Percentiles rank a stretch among this genome's conserved stretches.
Evolutionary conservation across 2,797 vertebrate species (phyloP).

Genomic region (Aselliscus stoliczkanus): DNA sequence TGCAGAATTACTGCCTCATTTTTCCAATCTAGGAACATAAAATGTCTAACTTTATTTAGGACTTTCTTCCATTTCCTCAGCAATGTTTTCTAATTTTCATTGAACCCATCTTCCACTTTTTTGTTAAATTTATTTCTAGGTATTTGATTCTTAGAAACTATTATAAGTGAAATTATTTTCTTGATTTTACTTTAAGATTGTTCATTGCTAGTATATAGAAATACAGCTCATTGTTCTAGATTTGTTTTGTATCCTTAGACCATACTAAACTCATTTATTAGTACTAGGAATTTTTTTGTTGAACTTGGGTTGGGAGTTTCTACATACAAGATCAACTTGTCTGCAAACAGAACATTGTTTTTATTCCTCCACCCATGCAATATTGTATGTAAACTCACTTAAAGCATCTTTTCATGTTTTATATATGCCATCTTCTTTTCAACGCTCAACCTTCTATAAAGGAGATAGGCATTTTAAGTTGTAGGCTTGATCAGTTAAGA

Average conservation of each 20-base stretch:
- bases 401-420: background rate
- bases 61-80: background rate
- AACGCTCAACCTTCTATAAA: background rate
- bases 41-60: background rate
- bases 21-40: background rate
- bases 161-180: background rate
- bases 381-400: background rate
- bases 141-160: background rate
- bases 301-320: background rate
- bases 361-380: background rate
- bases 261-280: background rate
- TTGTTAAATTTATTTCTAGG: background rate
- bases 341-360: background rate
- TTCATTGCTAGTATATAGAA: background rate
- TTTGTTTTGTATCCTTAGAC: background rate
- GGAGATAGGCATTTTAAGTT: background rate
- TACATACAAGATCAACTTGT: background rate
- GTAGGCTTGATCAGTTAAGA: background rate
- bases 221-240: background rate
- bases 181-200: background rate
- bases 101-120: background rate
- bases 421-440: background rate
- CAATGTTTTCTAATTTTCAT: background rate
- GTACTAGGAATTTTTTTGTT: background rate
- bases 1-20: background rate